Base-by-base conservation (phyloP, 2,113 vertebrate species). In the Cyrtonyx montezumae region DNA sequence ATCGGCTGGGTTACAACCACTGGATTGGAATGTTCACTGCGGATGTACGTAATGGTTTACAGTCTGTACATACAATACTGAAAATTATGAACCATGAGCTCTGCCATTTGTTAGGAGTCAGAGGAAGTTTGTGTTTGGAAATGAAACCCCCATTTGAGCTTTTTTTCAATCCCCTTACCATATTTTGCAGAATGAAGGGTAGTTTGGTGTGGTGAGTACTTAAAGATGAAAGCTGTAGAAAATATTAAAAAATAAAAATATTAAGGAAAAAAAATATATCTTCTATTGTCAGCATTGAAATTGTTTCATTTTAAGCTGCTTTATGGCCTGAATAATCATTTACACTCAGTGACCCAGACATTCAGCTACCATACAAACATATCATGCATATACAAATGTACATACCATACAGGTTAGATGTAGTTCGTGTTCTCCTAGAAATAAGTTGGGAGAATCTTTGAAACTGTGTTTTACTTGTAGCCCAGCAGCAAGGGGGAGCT, bases 11-110 rank as follows among this genome's bases (percentile, higher is more conserved):
- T 40, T 95, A 93, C 51, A 92, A 94, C 30, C 98, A 98, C 97
- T 99, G 99, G 99, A 99, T 99, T 7, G 99, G 99, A 84, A 97
- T 99, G 11, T 98, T 98, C 88, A 98, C 98, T 51, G 74, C 97
- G 32, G 96, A 99, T 43, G 99, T 99, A 98, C 17, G 99, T 98
- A 95, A 79, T 59, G 43, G 23, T 49, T 88, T 8, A 30, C 30
- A 55, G 26, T 4, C 42, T 49, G 2, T 7, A 18, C 48, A 13
- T 22, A 2, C 14, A 45, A 6, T 56, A 23, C 32, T 79, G 58
- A 65, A 37, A 2, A 67, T 45, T 8, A 43, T 6, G 6, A 26
- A 19, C 43, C n/a, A 9, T n/a, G 53, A 88, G 21, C 62, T 69
- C 19, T 62, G 32, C 26, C 16, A 3, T 19, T 88, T 28, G 23